These are phyloP conservation scores for Thomomys bottae DNA, from an alignment of 2,113 vertebrate species.

Conservation along the genomic window DNA sequence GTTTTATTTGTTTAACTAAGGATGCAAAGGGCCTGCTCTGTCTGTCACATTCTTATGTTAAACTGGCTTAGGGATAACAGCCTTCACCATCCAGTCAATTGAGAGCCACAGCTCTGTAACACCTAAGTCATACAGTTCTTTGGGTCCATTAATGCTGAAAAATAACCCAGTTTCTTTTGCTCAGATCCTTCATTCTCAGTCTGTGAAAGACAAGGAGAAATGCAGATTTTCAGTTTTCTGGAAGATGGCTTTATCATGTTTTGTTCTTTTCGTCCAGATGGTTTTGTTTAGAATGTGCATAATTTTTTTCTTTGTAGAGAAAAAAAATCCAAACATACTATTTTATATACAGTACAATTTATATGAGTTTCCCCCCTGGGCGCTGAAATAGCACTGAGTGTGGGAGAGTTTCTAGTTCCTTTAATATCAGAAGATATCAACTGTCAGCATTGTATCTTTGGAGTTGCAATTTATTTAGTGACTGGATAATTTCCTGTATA, in stretches of 20 bases:
- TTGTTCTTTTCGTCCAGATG: conserved; percentile 60
- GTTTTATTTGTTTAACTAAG: background rate
- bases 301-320: conserved; percentile 19
- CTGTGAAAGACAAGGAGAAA: background rate
- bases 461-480: background rate
- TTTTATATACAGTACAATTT: conserved; percentile 58
- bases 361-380: background rate
- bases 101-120: background rate
- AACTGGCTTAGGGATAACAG: background rate
- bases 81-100: background rate
- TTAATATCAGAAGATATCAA: background rate
- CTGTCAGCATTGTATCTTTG: background rate
- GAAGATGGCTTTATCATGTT: background rate
- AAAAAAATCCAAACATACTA: background rate
- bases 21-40: background rate
- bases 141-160: background rate
- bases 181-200: background rate
- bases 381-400: background rate
- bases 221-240: background rate
- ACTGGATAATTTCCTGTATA: background rate
- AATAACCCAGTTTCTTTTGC: background rate
- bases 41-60: background rate
- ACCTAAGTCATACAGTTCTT: background rate
- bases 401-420: conserved; percentile 1
- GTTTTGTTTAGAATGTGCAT: conserved; percentile 58